Evolutionary conservation across 1,140 invertebrate species (phyloP).

Genomic region (Hyphantria cunea): DNA sequence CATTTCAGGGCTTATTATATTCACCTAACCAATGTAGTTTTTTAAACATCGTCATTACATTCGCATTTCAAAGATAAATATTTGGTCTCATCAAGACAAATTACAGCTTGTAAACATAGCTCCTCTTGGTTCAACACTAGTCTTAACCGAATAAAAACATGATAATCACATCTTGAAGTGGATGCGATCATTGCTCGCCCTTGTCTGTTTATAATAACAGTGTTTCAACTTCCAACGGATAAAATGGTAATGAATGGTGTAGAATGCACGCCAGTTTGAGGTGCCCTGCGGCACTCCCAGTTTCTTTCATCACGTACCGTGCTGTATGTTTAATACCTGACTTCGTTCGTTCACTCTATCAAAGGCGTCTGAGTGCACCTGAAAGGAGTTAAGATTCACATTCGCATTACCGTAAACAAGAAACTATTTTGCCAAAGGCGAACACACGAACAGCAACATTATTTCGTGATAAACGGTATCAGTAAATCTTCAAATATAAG

Average conservation of each 20-base stretch:
- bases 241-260: slow-evolving; percentile 67
- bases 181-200: slow-evolving; percentile 62
- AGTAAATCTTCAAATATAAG: slow-evolving; percentile 47
- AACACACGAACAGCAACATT: slow-evolving; percentile 51
- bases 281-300: slow-evolving; percentile 56
- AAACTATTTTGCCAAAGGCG: slow-evolving; percentile 69
- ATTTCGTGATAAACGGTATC: slow-evolving; percentile 44
- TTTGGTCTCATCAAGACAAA: slow-evolving; percentile 31
- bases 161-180: slow-evolving; percentile 51
- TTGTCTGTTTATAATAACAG: slow-evolving; percentile 69
- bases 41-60: slow-evolving; percentile 1
- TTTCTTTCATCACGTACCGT: slow-evolving; percentile 76
- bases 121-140: slow-evolving; percentile 43
- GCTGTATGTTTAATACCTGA: slow-evolving; percentile 75
- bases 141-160: slow-evolving; percentile 48
- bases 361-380: slow-evolving; percentile 53
- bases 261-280: slow-evolving; percentile 51
- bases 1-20: background rate
- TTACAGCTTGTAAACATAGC: slow-evolving; percentile 38
- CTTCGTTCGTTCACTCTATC: slow-evolving; percentile 45
- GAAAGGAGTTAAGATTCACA: slow-evolving; percentile 67
- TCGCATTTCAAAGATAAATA: slow-evolving; percentile 19
- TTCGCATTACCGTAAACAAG: slow-evolving; percentile 70
- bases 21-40: background rate
- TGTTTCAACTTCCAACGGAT: slow-evolving; percentile 52